Conservation (phyloP, 2,888 invertebrate genomes). For the Elysia crispata region DNA sequence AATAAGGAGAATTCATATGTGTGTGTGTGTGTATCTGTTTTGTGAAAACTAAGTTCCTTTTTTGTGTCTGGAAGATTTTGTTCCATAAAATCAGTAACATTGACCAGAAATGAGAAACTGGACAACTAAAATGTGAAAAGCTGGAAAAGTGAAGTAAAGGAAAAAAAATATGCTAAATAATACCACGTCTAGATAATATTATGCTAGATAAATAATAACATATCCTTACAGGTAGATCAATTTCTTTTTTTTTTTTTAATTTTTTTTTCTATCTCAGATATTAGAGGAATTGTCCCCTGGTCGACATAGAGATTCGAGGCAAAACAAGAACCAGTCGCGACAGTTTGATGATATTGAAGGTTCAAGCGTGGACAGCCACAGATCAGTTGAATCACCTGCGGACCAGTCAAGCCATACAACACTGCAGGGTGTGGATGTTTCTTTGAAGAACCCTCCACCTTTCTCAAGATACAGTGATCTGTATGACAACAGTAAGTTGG, state of each 20-base stretch:
- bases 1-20: no score
- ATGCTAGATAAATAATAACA: no score
- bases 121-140: no score
- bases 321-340: conserved; percentile 28
- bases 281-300: conserved; percentile 42
- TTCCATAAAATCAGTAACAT: no score
- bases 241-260: not conserved
- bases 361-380: conserved; percentile 19
- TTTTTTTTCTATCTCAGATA: conserved; percentile 21
- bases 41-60: no score
- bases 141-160: no score
- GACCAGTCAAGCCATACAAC: conserved; percentile 36
- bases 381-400: not conserved
- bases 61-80: no score
- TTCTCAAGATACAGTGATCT: conserved; percentile 21
- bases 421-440: conserved; percentile 38
- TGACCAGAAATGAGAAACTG: no score
- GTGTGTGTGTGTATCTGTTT: no score
- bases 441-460: conserved; percentile 46
- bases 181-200: no score
- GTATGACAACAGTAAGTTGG: not conserved
- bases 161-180: no score
- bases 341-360: conserved; percentile 10
- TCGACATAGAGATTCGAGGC: not conserved
- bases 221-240: not conserved